Evolutionary conservation across 1,140 invertebrate species (phyloP), one percentile per base, ranked within the genome.

Genomic region (Globodera rostochiensis): DNA sequence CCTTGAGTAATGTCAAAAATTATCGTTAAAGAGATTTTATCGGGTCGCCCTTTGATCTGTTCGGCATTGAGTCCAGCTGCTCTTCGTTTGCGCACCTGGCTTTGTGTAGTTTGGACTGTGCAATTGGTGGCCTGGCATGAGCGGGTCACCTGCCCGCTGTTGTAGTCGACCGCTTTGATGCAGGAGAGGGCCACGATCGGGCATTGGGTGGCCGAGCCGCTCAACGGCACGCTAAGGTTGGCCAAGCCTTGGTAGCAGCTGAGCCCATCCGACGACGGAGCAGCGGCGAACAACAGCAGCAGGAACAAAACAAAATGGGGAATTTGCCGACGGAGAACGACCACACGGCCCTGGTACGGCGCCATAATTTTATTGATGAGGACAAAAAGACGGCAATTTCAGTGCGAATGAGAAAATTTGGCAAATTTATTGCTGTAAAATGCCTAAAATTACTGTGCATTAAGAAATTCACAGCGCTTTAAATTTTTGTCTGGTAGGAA

Each of bases 191-290:
- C 8, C n/a, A 71, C 4, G 0, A 71, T 36, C 13, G 36, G 25
- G 49, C 53, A 60, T 49, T 77, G 64, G 15, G 64, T 75, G 13
- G 49, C 25, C 53, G 60, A 69, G 4, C 47, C 6, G 69, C 21
- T 70, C 60, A 77, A 45, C 8, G 76, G 60, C n/a, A 19, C 64
- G 69, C 64, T 77, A 4, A 67, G 21, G 19, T 46, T 45, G 11
- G 50, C 50, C 47, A 77, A 50, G 8, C 76, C 64, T n/a, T 77
- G 76, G 69, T 70, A 77, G 25, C 76, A 77, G 69, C 76, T 66
- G 11, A 77, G 60, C 19, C 36, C 25, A 47, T 13, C 36, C 13
- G 69, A 47, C 4, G 36, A 15, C 3, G 11, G 57, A 64, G 19
- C 2, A 19, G 11, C 57, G 57, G 57, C 13, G 57, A n/a, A 7